Conservation (phyloP, 1,140 invertebrate species). For the Eubasilissa regina region DNA sequence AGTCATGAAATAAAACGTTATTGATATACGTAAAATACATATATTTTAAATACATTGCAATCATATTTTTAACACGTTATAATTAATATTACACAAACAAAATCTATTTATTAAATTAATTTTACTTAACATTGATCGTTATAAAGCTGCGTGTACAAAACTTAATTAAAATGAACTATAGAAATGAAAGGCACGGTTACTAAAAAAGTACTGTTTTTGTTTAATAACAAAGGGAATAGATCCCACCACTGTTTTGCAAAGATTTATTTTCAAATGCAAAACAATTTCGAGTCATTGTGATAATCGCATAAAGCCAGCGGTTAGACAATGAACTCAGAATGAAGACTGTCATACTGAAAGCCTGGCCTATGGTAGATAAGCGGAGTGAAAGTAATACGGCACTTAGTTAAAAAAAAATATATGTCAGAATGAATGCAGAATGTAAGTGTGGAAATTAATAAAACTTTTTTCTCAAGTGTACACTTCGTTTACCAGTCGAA, state of each 20-base stretch:
- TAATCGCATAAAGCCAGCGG: conserved; percentile 20
- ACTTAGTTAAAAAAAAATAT: background rate
- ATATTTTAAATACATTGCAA: too few species aligned
- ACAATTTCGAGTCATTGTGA: conserved; percentile 29
- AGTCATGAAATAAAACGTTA: too few species aligned
- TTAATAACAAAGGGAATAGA: background rate
- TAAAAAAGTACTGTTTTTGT: conserved; percentile 17
- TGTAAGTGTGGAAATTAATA: too few species aligned
- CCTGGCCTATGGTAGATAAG: background rate
- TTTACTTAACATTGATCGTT: too few species aligned
- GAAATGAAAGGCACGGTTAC: background rate
- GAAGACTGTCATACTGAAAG: conserved; percentile 28
- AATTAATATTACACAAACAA: too few species aligned
- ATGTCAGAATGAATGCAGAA: too few species aligned
- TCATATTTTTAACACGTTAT: too few species aligned
- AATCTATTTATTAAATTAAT: too few species aligned
- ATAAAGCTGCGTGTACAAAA: too few species aligned
- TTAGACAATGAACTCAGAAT: conserved; percentile 41
- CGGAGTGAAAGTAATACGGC: background rate
- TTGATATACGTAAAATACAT: too few species aligned
- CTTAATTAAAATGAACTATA: background rate
- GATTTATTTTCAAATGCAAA: conserved; percentile 32
- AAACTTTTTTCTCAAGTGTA: too few species aligned
- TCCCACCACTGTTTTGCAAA: background rate
- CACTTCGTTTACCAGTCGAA: too few species aligned